Evolutionary conservation across 1,140 invertebrate species (phyloP).

Genomic region (Metaphire vulgaris): DNA sequence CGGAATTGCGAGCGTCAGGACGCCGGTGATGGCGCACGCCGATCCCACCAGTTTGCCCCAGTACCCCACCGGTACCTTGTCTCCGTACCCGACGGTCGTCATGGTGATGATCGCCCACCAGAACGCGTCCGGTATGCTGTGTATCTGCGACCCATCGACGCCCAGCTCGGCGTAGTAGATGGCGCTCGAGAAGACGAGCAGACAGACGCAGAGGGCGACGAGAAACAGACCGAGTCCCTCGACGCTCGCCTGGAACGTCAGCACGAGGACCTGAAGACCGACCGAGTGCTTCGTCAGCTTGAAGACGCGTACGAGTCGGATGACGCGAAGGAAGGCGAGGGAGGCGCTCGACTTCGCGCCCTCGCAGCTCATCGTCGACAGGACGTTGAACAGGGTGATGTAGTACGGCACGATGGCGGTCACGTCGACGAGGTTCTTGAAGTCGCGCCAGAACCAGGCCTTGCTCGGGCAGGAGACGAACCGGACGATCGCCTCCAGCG

Average conservation of each 20-base stretch:
- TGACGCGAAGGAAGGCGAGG: conserved; percentile 48
- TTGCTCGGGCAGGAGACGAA: conserved; percentile 52
- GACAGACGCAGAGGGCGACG: conserved; percentile 47
- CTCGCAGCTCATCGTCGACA: conserved; percentile 48
- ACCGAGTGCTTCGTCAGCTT: conserved; percentile 54
- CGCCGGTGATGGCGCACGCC: conserved; percentile 88
- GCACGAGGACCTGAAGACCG: conserved; percentile 54
- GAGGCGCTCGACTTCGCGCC: conserved; percentile 47
- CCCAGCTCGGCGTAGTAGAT: conserved; percentile 51
- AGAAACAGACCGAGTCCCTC: conserved; percentile 49
- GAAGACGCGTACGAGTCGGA: conserved; percentile 49
- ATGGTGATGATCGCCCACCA: conserved; percentile 99
- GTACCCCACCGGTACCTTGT: conserved; percentile 46
- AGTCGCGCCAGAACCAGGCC: conserved; percentile 52
- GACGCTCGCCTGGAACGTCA: conserved; percentile 53
- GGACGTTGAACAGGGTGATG: conserved; percentile 49
- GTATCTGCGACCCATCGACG: conserved; percentile 43
- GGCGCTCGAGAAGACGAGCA: conserved; percentile 49
- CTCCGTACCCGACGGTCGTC: conserved; percentile 96
- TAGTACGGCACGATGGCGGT: conserved; percentile 55
- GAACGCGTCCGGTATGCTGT: conserved; percentile 86
- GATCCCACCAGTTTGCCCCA: conserved; percentile 90
- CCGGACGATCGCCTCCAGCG: conserved; percentile 52
- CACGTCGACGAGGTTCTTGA: conserved; percentile 56
- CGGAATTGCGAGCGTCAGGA: conserved; percentile 90